These are phyloP conservation scores for Lepidocolaptes lacrymiger DNA, from an alignment of 2,797 vertebrate genomes.

Conservation along the genomic window DNA sequence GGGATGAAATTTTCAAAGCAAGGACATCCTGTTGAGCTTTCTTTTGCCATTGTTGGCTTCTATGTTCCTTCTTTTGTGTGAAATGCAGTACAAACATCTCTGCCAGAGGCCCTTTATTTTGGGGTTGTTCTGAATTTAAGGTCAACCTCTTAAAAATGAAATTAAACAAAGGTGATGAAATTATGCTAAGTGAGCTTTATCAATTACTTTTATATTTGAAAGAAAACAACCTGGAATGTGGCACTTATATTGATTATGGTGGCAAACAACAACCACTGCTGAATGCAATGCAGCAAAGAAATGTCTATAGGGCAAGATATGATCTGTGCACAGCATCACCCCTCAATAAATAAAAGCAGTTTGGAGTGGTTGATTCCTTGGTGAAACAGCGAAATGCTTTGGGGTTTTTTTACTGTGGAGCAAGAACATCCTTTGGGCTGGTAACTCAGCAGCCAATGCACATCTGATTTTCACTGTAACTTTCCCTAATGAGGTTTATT, in stretches of 20 bases:
- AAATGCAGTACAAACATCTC: not conserved
- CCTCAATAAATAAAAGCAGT: not conserved
- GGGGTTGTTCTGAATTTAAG: conserved; percentile 28
- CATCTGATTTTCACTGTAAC: not conserved
- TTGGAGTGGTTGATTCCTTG: not conserved
- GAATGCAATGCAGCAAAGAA: not conserved
- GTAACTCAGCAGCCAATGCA: not conserved
- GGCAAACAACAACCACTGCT: not conserved
- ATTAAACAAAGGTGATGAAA: conserved; percentile 8
- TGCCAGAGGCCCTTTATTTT: conserved; percentile 6
- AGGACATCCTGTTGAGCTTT: not conserved
- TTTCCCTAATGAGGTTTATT: not conserved
- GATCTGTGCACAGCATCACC: not conserved
- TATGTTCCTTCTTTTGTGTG: not conserved
- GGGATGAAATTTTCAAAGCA: conserved; percentile 20
- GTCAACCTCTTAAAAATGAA: conserved; percentile 2
- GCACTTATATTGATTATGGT: not conserved
- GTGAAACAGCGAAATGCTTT: not conserved
- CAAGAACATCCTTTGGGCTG: not conserved
- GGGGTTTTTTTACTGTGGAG: not conserved
- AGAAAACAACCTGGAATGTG: not conserved
- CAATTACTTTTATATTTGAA: not conserved
- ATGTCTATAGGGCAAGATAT: not conserved
- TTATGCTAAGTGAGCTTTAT: not conserved
- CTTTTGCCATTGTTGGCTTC: not conserved